Conservation (phyloP, 2,888 invertebrate species). For the Lycaena phlaeas region DNA sequence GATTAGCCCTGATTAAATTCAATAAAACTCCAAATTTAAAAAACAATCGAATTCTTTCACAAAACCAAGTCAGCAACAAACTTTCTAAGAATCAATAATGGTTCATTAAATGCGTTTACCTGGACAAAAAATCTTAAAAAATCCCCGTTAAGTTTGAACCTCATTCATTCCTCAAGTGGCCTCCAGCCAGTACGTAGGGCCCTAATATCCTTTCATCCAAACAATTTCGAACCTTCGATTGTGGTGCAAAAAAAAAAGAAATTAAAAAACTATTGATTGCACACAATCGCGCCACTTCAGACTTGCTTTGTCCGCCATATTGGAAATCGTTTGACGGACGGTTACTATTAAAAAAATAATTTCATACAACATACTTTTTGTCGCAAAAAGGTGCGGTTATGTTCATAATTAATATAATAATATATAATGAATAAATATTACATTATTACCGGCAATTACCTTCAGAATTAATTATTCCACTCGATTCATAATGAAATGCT, state of each 20-base stretch:
- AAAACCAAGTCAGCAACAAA: constrained; percentile 31
- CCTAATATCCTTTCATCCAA: constrained; percentile 63
- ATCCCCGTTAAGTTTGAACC: constrained; percentile 52
- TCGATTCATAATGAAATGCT: too few species aligned
- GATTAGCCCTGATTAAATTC: too few species aligned
- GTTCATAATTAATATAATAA: neutral
- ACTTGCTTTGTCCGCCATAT: constrained; percentile 60
- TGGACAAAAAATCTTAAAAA: constrained; percentile 53
- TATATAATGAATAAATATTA: too few species aligned
- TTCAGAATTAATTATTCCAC: too few species aligned
- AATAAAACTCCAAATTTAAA: too few species aligned
- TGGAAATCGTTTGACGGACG: constrained; percentile 58
- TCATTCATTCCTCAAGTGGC: constrained; percentile 63
- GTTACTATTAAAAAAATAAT: constrained; percentile 15
- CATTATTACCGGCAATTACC: too few species aligned
- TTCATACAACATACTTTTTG: neutral
- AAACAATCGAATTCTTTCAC: too few species aligned
- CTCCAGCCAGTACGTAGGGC: constrained; percentile 37
- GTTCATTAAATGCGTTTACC: constrained; percentile 52
- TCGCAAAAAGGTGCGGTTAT: neutral
- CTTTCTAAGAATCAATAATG: constrained; percentile 47
- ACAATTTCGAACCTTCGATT: constrained; percentile 57
- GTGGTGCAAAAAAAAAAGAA: constrained; percentile 52
- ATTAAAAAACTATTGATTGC: constrained; percentile 62
- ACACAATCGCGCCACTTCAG: constrained; percentile 63